These are phyloP conservation scores for Heteromurus nitidus DNA, from an alignment of 2,888 invertebrate species.

Conservation along the genomic window DNA sequence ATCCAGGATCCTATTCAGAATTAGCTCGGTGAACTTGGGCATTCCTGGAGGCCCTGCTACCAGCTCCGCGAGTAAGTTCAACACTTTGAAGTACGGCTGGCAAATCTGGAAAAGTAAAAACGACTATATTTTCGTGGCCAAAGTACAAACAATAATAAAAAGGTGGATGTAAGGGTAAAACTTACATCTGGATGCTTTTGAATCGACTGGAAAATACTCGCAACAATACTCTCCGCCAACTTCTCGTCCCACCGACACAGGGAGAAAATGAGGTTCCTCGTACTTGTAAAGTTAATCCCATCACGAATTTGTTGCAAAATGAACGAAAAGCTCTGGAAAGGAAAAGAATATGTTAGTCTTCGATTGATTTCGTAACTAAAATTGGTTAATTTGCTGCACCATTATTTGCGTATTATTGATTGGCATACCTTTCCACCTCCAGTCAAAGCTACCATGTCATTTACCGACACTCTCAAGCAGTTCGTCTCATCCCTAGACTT, in stretches of 20 bases:
- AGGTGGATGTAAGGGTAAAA: constrained; percentile 14
- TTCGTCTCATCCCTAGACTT: constrained; percentile 87
- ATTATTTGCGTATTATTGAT: too few species aligned
- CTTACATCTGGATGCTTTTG: constrained; percentile 91
- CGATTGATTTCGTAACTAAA: too few species aligned
- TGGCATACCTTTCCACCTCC: constrained; percentile 81
- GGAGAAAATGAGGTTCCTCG: constrained; percentile 92
- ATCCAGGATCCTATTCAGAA: constrained; percentile 89
- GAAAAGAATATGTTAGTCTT: constrained; percentile 75
- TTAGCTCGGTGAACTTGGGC: constrained; percentile 93
- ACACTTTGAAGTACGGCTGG: constrained; percentile 93
- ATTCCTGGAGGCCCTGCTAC: constrained; percentile 85
- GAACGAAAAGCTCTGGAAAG: constrained; percentile 89
- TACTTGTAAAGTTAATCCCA: constrained; percentile 92
- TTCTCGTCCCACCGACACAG: constrained; percentile 93
- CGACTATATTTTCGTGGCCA: background rate
- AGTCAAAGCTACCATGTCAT: constrained; percentile 88
- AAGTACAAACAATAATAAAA: background rate
- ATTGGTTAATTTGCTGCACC: too few species aligned
- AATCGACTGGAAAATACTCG: constrained; percentile 93
- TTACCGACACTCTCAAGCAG: constrained; percentile 83
- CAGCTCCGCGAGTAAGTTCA: constrained; percentile 90
- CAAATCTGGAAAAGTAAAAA: constrained; percentile 80
- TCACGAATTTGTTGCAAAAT: constrained; percentile 96
- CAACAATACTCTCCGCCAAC: constrained; percentile 90